Percentiles rank a stretch among this genome's conserved stretches.
phyloP scores from a whole-genome alignment of 2,113 vertebrate genomes.

The Opisthocomus hoazin region DNA sequence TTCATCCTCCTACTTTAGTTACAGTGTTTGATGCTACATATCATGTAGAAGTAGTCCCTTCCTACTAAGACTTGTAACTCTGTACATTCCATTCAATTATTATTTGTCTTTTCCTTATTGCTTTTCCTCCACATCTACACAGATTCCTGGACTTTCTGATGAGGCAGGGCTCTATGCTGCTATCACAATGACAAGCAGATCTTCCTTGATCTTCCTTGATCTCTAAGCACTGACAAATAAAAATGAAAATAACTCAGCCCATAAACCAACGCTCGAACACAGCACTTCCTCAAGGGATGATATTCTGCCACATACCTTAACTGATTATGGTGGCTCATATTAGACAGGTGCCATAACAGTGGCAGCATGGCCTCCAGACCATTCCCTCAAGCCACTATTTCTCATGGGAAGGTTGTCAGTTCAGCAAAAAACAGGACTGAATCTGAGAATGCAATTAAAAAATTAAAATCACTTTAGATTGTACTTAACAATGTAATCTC shows the following conservation, averaged over 20 bases:
- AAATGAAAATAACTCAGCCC: not conserved
- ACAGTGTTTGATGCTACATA: not conserved
- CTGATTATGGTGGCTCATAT: accelerated
- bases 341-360: not conserved
- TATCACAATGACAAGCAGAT: not conserved
- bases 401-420: not conserved
- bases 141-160: not conserved
- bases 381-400: not conserved
- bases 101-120: not conserved
- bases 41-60: not conserved
- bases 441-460: not conserved
- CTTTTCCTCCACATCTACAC: not conserved
- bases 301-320: not conserved
- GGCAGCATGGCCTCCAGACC: not conserved
- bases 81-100: not conserved
- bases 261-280: not conserved
- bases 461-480: not conserved
- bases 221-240: not conserved
- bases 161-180: not conserved
- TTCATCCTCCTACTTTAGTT: not conserved
- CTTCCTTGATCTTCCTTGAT: not conserved
- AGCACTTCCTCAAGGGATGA: not conserved
- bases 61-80: not conserved
- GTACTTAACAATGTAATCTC: not conserved
- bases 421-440: not conserved